Base-by-base conservation (phyloP, 2,888 invertebrate genomes). In the Eulithis testata region DNA sequence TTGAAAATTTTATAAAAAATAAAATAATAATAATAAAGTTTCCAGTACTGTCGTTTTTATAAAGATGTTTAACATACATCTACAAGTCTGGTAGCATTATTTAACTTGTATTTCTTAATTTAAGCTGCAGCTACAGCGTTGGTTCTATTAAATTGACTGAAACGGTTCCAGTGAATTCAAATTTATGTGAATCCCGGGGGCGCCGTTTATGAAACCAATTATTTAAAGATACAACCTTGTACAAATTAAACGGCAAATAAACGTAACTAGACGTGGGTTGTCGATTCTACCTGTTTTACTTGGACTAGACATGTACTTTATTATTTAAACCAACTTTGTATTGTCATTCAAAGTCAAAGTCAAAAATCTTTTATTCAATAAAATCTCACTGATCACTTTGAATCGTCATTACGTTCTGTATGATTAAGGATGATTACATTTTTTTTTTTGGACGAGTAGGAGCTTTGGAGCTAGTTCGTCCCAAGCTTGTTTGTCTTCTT, bases 121-220 rank as follows among this genome's bases (percentile, higher is more conserved):
- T 69, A 73, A 69, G 66, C 67, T 50, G 40, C 57, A 60, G 63
- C 60, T 69, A 65, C 58, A 63, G 45, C 66, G 66, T 56, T 45
- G 63, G 65, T 60, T 58, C 51, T 60, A 69, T 69, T 65, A 69
- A 72, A 73, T 73, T 73, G 69, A 65, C 56, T 68, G 71, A 71
- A 76, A 75, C 70, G 76, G 73, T 74, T 75, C 62, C 68, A 76
- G 75, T 76, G 73, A 74, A 79, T 73, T 70, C 66, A 69, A 78
- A 73, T 75, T 74, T 75, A 73, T 66, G 73, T 74, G 68, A 70
- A 67, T 77, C 81, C 75, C 77, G 44, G 43, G 72, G 76, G 78
- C 64, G 72, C 69, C 76, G 75, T 81, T 80, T 73, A 75, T 70
- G 65, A 72, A 74, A 63, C 69, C 71, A 76, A 76, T 79, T 78